Conservation (phyloP, 1,140 invertebrate genomes). For the Conopomorpha cramerella region DNA sequence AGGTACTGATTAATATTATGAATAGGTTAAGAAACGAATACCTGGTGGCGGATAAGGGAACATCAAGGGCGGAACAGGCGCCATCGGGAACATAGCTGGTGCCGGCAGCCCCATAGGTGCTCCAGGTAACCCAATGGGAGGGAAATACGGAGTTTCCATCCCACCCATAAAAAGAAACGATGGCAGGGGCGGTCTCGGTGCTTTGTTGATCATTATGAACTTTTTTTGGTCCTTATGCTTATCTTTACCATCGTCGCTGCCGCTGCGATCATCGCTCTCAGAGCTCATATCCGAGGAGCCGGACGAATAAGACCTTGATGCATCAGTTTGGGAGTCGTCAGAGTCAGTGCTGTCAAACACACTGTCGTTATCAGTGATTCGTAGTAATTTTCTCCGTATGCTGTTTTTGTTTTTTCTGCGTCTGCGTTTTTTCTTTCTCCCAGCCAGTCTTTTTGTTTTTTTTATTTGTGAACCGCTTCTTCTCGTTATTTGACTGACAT, state of each 20-base stretch:
- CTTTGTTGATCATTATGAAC: conserved; percentile 35
- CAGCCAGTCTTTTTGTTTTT: conserved; percentile 10
- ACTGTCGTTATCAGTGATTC: conserved; percentile 38
- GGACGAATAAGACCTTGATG: conserved; percentile 1
- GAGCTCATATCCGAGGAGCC: not conserved
- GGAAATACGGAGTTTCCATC: conserved; percentile 36
- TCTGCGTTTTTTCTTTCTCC: conserved; percentile 11
- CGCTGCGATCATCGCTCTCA: conserved; percentile 5
- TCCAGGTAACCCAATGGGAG: conserved; percentile 31
- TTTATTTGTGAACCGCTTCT: conserved; percentile 15
- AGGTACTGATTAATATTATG: no score
- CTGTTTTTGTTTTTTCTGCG: conserved; percentile 12
- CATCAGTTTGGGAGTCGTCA: conserved; percentile 1
- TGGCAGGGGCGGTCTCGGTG: conserved; percentile 29
- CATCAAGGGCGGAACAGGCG: conserved; percentile 35
- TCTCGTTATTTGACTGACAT: conserved; percentile 14
- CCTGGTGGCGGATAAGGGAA: no score
- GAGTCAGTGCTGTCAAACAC: conserved; percentile 13
- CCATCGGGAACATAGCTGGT: conserved; percentile 36
- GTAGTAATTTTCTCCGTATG: conserved; percentile 23
- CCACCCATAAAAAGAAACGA: conserved; percentile 44
- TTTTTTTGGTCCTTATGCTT: conserved; percentile 25
- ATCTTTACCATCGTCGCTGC: not conserved
- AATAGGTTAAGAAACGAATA: no score
- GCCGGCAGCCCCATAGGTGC: conserved; percentile 31